Conservation (phyloP, 2,888 invertebrate genomes). For the Aquatica leii region DNA sequence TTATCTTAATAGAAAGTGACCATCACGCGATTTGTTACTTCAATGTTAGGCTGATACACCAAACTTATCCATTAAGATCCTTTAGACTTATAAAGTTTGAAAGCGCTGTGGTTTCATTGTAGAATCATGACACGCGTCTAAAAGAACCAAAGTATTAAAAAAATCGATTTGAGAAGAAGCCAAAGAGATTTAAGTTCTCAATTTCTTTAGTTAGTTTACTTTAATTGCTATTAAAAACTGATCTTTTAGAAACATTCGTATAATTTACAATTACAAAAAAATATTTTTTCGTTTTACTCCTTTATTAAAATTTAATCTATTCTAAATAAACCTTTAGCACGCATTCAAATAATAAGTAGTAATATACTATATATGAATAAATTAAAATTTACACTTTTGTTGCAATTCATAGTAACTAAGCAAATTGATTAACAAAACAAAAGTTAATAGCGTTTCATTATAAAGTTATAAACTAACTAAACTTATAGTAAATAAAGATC, state of each 20-base stretch:
- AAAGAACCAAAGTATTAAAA: conserved; percentile 31
- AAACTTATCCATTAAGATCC: conserved; percentile 36
- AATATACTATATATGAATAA: no score
- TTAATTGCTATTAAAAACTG: conserved; percentile 3
- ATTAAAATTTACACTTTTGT: no score
- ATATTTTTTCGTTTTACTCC: no score
- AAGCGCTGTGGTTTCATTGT: conserved; percentile 34
- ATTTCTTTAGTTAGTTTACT: conserved; percentile 11
- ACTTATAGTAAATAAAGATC: no score
- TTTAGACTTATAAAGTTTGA: conserved; percentile 32
- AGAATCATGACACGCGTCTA: conserved; percentile 34
- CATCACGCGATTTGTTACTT: conserved; percentile 23
- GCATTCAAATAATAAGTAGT: no score
- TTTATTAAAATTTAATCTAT: no score
- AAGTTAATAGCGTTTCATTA: no score
- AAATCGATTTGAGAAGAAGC: conserved; percentile 29
- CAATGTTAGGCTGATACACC: conserved; percentile 26
- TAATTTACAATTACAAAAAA: no score
- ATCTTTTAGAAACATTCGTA: background rate
- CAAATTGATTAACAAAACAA: no score
- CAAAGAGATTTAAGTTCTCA: conserved; percentile 9
- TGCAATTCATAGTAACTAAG: no score
- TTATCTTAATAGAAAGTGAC: conserved; percentile 29
- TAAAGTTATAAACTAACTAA: no score
- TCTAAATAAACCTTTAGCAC: no score